Evolutionary conservation across 2,113 vertebrate genomes (phyloP).

Genomic region (Perognathus longimembris): DNA sequence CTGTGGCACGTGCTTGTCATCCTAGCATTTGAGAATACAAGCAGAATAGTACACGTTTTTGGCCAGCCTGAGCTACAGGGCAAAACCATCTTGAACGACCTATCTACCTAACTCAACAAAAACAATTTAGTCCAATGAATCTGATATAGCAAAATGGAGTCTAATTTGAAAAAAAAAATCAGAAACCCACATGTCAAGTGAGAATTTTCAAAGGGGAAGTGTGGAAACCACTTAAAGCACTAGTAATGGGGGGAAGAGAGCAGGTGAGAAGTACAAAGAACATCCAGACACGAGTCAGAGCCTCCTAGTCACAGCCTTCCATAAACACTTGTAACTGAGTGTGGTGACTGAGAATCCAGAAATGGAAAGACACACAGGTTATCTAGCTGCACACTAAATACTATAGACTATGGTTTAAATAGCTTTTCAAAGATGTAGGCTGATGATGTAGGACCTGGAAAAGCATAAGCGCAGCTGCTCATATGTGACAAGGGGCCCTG

Average conservation of each 20-base stretch:
- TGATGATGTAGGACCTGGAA: background rate
- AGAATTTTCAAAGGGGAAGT: background rate
- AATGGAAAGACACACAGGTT: too few relatives aligned
- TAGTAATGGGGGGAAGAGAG: background rate
- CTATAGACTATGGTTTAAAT: too few relatives aligned
- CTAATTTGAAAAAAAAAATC: background rate
- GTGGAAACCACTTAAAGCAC: background rate
- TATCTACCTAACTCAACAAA: background rate
- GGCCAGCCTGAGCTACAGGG: background rate
- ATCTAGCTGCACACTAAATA: too few relatives aligned
- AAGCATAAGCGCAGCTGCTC: background rate
- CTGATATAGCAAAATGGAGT: background rate
- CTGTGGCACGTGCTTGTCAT: too few relatives aligned
- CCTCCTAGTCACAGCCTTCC: too few relatives aligned
- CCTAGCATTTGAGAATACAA: background rate
- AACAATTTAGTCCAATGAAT: background rate
- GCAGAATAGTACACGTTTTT: background rate
- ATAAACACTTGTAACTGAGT: too few relatives aligned
- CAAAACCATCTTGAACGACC: too few relatives aligned
- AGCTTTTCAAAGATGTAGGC: background rate
- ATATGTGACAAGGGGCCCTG: fast-evolving
- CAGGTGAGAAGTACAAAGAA: background rate
- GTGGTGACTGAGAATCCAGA: too few relatives aligned
- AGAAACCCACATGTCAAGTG: background rate
- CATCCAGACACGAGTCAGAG: too few relatives aligned